Percentiles rank a stretch among this genome's conserved stretches.
Evolutionary conservation across 2,797 vertebrate species (phyloP).

Genomic region (Notamacropus eugenii): DNA sequence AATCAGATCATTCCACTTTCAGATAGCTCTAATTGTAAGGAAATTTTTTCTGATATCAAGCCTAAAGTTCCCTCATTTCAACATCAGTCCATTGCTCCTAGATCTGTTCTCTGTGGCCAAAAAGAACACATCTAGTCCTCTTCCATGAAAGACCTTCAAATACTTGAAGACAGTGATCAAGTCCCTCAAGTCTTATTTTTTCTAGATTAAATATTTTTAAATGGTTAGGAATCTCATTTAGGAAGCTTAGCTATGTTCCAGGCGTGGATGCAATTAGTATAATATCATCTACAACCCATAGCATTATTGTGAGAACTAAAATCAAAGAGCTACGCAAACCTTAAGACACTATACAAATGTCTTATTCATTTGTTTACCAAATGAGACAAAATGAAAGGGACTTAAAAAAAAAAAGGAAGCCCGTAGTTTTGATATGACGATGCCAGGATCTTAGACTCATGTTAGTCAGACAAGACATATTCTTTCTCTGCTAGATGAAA

Average conservation of each 20-base stretch:
- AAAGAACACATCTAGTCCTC: background rate
- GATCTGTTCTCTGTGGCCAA: background rate
- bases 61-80: background rate
- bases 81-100: background rate
- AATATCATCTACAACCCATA: background rate
- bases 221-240: background rate
- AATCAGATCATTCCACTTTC: background rate
- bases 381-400: background rate
- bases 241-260: background rate
- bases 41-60: background rate
- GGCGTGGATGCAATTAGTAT: background rate
- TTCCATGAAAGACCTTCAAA: background rate
- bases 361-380: background rate
- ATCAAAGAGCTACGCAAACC: background rate
- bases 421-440: background rate
- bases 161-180: background rate
- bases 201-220: background rate
- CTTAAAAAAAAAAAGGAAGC: background rate
- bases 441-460: background rate
- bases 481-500: background rate
- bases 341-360: background rate
- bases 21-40: background rate
- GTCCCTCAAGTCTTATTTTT: background rate
- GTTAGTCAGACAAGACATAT: background rate
- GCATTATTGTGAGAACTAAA: background rate